phyloP scores from a whole-genome alignment of 2,888 invertebrate species.

The Lycia hirtaria region DNA sequence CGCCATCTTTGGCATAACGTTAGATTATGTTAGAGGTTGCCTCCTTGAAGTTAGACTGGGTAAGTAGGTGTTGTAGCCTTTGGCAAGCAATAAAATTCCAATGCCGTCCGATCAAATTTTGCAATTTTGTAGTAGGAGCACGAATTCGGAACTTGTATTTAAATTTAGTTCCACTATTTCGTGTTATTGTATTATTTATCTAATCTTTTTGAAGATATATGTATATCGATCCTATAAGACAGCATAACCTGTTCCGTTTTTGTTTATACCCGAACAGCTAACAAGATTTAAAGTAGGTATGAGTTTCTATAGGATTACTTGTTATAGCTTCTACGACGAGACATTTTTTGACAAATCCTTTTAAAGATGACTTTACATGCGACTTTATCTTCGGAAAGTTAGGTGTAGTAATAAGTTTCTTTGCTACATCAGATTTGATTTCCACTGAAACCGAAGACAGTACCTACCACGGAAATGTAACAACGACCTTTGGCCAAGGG shows the following conservation, averaged over 20 bases:
- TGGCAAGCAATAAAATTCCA: conserved; percentile 9
- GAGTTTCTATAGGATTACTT: no score
- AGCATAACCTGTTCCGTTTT: no score
- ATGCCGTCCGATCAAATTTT: conserved; percentile 10
- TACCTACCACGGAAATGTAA: conserved; percentile 6
- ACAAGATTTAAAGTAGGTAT: no score
- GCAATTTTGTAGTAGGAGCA: conserved; percentile 6
- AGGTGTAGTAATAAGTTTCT: no score
- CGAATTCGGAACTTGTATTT: conserved; percentile 4
- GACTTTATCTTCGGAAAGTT: no score
- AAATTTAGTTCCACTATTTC: conserved; percentile 1
- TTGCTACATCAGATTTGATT: neutral
- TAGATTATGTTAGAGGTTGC: no score
- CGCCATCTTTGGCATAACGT: conserved; percentile 1
- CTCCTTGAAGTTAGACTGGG: conserved; percentile 4
- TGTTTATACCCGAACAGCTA: no score
- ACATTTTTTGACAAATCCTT: no score
- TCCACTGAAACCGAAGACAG: neutral
- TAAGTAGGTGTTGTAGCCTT: conserved; percentile 13
- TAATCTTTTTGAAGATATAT: no score
- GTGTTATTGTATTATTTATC: neutral
- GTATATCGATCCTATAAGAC: no score
- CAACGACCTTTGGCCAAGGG: conserved; percentile 16
- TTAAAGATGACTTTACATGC: no score
- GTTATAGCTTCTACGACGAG: no score